Evolutionary conservation across 2,797 vertebrate genomes (phyloP).

Genomic region (Diplodus puntazzo): DNA sequence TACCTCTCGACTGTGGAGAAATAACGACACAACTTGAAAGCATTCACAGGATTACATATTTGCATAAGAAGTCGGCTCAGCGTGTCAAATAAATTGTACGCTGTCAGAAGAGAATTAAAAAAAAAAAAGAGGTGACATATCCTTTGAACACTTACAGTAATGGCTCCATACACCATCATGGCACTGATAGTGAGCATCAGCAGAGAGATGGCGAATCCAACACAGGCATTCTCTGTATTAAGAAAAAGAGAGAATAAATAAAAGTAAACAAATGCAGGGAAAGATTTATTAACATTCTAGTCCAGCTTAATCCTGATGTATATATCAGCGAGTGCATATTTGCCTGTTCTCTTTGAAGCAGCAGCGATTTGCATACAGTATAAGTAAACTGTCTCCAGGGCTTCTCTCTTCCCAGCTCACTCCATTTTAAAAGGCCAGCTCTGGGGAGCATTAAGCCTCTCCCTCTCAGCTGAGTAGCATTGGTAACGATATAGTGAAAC

Average conservation of each 20-base stretch:
- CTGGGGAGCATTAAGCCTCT: conserved; percentile 66
- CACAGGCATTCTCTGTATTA: conserved; percentile 93
- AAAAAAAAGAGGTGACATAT: background rate
- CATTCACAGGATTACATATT: conserved; percentile 39
- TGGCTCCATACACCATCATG: conserved; percentile 99
- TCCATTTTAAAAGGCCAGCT: conserved; percentile 45
- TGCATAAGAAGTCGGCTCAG: conserved; percentile 28
- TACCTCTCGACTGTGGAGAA: conserved; percentile 7
- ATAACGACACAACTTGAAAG: conserved; percentile 30
- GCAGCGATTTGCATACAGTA: conserved; percentile 44
- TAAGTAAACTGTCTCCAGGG: conserved; percentile 44
- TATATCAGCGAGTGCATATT: background rate
- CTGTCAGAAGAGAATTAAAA: background rate
- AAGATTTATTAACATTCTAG: background rate
- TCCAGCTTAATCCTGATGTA: background rate
- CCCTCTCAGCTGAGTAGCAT: conserved; percentile 21
- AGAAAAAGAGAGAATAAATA: conserved; percentile 15
- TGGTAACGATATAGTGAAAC: conserved; percentile 47
- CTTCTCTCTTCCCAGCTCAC: conserved; percentile 30
- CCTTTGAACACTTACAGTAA: conserved; percentile 90
- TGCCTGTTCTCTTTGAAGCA: conserved; percentile 30
- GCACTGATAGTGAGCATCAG: conserved; percentile 99
- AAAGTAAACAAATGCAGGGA: background rate
- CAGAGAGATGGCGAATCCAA: conserved; percentile 96
- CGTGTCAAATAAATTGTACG: conserved; percentile 6